phyloP scores from a whole-genome alignment of 2,888 invertebrate genomes.

The Calephelis perditalis region DNA sequence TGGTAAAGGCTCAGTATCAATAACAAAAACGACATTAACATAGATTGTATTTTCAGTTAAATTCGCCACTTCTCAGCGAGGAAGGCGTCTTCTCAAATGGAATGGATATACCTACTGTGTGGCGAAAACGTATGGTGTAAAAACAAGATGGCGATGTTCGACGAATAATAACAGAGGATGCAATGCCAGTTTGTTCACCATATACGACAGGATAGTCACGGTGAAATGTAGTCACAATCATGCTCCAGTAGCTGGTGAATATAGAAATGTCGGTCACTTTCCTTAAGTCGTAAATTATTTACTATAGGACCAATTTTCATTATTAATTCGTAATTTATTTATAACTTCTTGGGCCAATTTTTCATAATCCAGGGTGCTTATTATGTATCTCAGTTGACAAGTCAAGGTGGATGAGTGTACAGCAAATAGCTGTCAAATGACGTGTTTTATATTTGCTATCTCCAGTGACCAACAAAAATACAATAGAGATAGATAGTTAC shows the following conservation, averaged over 20 bases:
- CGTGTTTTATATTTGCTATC: too few relatives aligned
- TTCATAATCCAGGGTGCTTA: too few relatives aligned
- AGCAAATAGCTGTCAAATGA: too few relatives aligned
- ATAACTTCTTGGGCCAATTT: too few relatives aligned
- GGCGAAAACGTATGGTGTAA: slow-evolving; percentile 22
- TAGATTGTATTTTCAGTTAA: slow-evolving; percentile 19
- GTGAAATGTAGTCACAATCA: slow-evolving; percentile 36
- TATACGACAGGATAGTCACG: slow-evolving; percentile 30
- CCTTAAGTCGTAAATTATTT: neutral
- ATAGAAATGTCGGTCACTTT: neutral
- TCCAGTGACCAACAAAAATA: too few relatives aligned
- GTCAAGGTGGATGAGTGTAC: too few relatives aligned
- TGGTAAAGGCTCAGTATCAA: too few relatives aligned
- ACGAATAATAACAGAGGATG: slow-evolving; percentile 39
- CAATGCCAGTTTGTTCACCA: slow-evolving; percentile 33
- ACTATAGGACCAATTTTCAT: too few relatives aligned
- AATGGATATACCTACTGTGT: slow-evolving; percentile 41
- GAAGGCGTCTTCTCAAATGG: slow-evolving; percentile 37
- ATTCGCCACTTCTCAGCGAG: slow-evolving; percentile 28
- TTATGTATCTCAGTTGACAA: too few relatives aligned
- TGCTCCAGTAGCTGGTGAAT: slow-evolving; percentile 9
- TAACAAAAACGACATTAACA: too few relatives aligned
- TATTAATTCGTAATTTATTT: too few relatives aligned
- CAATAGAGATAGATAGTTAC: too few relatives aligned
- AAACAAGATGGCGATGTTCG: slow-evolving; percentile 46